phyloP scores from a whole-genome alignment of 2,888 invertebrate genomes.

The Caradrina clavipalpis region DNA sequence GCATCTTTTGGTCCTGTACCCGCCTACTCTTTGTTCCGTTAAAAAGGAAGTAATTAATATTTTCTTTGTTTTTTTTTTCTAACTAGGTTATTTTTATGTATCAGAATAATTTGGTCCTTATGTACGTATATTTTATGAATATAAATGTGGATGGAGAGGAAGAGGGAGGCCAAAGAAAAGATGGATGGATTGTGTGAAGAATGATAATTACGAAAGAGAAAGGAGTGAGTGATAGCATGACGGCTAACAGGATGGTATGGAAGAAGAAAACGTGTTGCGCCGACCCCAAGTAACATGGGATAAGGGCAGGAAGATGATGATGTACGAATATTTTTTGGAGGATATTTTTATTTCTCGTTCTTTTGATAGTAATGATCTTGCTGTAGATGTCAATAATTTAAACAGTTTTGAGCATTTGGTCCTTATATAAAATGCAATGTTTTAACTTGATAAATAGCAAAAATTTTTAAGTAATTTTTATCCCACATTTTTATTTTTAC shows the following conservation, averaged over 20 bases:
- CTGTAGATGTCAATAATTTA: neutral
- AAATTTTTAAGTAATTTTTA: neutral
- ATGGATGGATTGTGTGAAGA: too few relatives aligned
- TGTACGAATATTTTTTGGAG: neutral
- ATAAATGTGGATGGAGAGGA: too few relatives aligned
- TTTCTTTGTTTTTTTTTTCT: neutral
- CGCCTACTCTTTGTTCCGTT: slow-evolving; percentile 29
- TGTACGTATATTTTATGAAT: neutral
- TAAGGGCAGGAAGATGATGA: too few relatives aligned
- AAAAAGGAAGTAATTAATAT: neutral
- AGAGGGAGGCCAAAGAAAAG: too few relatives aligned
- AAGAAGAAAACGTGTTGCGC: too few relatives aligned
- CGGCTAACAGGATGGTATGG: too few relatives aligned
- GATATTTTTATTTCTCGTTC: neutral
- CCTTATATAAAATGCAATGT: neutral
- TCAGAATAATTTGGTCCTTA: neutral
- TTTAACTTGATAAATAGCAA: neutral
- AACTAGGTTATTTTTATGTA: neutral
- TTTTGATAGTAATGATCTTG: neutral
- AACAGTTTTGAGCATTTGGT: neutral
- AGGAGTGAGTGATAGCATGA: too few relatives aligned
- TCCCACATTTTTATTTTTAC: neutral
- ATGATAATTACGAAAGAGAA: too few relatives aligned
- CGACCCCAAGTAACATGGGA: too few relatives aligned
- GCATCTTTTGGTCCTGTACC: slow-evolving; percentile 28